A percentile compares a stretch with the other conserved stretches of the same genome.
These are phyloP conservation scores for Drosophila nasuta DNA, from an alignment of 1,140 invertebrate species.

Conservation along the genomic window DNA sequence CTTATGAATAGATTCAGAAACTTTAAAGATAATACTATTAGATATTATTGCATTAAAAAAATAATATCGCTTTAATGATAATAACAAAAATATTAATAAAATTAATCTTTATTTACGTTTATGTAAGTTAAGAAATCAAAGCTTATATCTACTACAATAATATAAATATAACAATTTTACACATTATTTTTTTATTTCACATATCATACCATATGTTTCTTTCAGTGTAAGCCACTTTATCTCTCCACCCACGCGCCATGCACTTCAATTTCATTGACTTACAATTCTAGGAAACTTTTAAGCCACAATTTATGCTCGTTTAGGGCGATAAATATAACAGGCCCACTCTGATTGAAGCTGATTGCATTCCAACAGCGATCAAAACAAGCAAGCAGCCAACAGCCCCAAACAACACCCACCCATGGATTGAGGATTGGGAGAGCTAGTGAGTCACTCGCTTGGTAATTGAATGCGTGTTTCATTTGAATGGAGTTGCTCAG, in stretches of 20 bases:
- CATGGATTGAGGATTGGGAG: neutral
- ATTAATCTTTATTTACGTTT: too few species aligned
- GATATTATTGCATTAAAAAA: too few species aligned
- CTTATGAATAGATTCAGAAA: too few species aligned
- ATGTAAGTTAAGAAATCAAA: too few species aligned
- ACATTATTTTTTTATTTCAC: too few species aligned
- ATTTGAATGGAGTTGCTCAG: constrained; percentile 60
- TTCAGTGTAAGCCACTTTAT: constrained; percentile 36
- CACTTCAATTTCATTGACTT: constrained; percentile 58
- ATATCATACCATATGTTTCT: constrained; percentile 28
- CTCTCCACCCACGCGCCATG: constrained; percentile 16
- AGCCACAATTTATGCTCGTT: constrained; percentile 81
- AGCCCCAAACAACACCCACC: constrained; percentile 10
- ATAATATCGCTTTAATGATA: too few species aligned
- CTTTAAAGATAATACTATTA: too few species aligned
- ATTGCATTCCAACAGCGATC: constrained; percentile 71
- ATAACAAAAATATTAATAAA: too few species aligned
- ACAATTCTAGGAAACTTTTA: constrained; percentile 81
- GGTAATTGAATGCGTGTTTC: constrained; percentile 75
- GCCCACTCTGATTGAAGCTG: constrained; percentile 72
- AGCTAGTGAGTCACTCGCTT: constrained; percentile 51
- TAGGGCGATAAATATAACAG: constrained; percentile 81
- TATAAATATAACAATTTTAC: too few species aligned
- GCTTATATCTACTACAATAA: too few species aligned
- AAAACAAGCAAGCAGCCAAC: neutral